phyloP scores from a whole-genome alignment of 2,113 vertebrate species.

The Forbesichthys agassizii region DNA sequence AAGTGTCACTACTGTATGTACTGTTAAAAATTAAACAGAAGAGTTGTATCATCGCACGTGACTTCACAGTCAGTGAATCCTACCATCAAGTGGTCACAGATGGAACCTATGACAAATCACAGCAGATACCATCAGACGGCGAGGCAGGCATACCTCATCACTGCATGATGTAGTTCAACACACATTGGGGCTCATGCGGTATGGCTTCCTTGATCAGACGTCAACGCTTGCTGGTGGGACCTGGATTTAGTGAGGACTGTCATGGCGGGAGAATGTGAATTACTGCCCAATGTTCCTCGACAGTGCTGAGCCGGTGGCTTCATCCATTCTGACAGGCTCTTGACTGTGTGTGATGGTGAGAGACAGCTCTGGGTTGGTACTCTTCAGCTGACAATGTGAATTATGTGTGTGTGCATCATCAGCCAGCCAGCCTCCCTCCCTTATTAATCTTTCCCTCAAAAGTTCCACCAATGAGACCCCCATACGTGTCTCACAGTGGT shows the following conservation, averaged over 20 bases:
- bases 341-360: conserved; percentile 77
- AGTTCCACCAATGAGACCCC: conserved; percentile 44
- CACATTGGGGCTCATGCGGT: conserved; percentile 23
- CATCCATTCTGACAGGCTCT: conserved; percentile 77
- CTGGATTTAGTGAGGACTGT: conserved; percentile 70
- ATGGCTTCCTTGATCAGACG: conserved; percentile 50
- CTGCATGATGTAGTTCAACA: too few relatives aligned
- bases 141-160: too few relatives aligned
- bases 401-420: conserved; percentile 67
- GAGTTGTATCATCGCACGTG: too few relatives aligned
- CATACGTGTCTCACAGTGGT: background rate
- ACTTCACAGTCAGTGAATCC: too few relatives aligned
- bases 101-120: too few relatives aligned
- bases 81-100: too few relatives aligned
- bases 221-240: conserved; percentile 49
- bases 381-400: conserved; percentile 79
- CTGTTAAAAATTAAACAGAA: too few relatives aligned
- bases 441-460: conserved; percentile 61
- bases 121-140: too few relatives aligned
- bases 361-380: conserved; percentile 71
- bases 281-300: conserved; percentile 71
- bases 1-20: too few relatives aligned
- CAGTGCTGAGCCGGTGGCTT: conserved; percentile 73
- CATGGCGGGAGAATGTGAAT: conserved; percentile 65
- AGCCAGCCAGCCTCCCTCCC: conserved; percentile 63